These are phyloP conservation scores for Villa cingulata DNA, from an alignment of 2,888 invertebrate genomes.

Conservation along the genomic window DNA sequence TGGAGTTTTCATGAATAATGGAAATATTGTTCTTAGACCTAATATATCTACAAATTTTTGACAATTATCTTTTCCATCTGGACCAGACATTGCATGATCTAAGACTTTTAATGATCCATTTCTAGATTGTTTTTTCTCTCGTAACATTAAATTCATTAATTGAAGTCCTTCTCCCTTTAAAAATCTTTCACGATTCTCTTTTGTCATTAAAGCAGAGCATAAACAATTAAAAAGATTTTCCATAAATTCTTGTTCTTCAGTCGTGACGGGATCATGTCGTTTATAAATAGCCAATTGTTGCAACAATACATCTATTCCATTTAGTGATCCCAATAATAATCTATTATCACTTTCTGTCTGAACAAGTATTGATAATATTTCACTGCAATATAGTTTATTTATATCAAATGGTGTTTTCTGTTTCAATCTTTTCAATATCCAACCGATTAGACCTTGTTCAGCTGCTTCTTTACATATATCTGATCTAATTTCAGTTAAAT, in stretches of 20 bases:
- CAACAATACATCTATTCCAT: conserved; percentile 89
- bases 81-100: conserved; percentile 92
- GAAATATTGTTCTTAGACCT: conserved; percentile 91
- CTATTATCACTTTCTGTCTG: conserved; percentile 80
- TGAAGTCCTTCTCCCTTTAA: conserved; percentile 91
- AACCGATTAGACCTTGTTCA: conserved; percentile 79
- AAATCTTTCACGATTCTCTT: conserved; percentile 81
- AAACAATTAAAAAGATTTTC: conserved; percentile 95
- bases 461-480: conserved; percentile 74
- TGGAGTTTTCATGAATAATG: conserved; percentile 98
- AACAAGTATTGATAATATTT: conserved; percentile 86
- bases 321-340: conserved; percentile 71
- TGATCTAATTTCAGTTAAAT: conserved; percentile 79
- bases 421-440: conserved; percentile 83
- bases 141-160: conserved; percentile 97
- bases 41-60: conserved; percentile 97
- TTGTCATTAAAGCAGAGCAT: conserved; percentile 83
- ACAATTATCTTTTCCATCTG: conserved; percentile 88
- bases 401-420: conserved; percentile 81
- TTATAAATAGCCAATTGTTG: conserved; percentile 94
- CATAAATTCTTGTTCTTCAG: conserved; percentile 96
- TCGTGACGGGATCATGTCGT: conserved; percentile 77
- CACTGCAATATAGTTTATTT: conserved; percentile 91
- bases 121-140: conserved; percentile 91
- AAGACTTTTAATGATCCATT: conserved; percentile 94